These are phyloP conservation scores for Drosophila setifemur DNA, from an alignment of 1,140 invertebrate genomes.

Conservation along the genomic window DNA sequence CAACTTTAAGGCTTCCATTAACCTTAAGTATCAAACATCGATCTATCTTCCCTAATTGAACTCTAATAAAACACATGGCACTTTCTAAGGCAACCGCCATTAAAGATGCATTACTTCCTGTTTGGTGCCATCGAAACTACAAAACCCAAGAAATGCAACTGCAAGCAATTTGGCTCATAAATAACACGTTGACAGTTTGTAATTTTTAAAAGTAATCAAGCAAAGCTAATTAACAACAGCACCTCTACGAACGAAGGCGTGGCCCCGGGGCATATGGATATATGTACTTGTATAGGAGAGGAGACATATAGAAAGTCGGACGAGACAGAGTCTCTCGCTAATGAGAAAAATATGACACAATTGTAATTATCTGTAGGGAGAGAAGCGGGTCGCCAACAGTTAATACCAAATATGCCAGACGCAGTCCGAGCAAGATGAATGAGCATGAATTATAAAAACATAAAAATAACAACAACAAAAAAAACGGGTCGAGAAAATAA, in stretches of 20 bases:
- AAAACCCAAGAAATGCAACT: slow-evolving; percentile 25
- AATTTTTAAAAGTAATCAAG: slow-evolving; percentile 79
- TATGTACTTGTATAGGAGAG: slow-evolving; percentile 8
- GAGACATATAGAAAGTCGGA: slow-evolving; percentile 53
- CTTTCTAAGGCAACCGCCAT: slow-evolving; percentile 11
- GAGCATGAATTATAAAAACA: slow-evolving; percentile 81
- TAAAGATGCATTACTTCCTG: slow-evolving; percentile 42
- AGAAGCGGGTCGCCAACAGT: slow-evolving; percentile 52
- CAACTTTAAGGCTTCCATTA: no score
- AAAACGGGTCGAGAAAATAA: slow-evolving; percentile 25
- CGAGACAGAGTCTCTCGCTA: slow-evolving; percentile 56
- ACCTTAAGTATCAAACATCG: not conserved
- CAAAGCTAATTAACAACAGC: slow-evolving; percentile 73
- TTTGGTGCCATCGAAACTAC: not conserved
- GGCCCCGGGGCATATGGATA: slow-evolving; percentile 3
- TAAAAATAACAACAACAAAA: slow-evolving; percentile 51
- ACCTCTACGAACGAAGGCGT: slow-evolving; percentile 33
- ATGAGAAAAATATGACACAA: slow-evolving; percentile 81
- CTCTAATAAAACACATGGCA: slow-evolving; percentile 34
- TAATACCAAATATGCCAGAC: slow-evolving; percentile 70
- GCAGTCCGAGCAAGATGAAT: slow-evolving; percentile 69
- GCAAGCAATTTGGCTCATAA: slow-evolving; percentile 58
- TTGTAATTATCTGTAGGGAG: slow-evolving; percentile 73
- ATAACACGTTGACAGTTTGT: slow-evolving; percentile 78
- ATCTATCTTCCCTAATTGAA: slow-evolving; percentile 1